Evolutionary conservation across 2,113 vertebrate genomes (phyloP).

Genomic region (Micromys minutus): DNA sequence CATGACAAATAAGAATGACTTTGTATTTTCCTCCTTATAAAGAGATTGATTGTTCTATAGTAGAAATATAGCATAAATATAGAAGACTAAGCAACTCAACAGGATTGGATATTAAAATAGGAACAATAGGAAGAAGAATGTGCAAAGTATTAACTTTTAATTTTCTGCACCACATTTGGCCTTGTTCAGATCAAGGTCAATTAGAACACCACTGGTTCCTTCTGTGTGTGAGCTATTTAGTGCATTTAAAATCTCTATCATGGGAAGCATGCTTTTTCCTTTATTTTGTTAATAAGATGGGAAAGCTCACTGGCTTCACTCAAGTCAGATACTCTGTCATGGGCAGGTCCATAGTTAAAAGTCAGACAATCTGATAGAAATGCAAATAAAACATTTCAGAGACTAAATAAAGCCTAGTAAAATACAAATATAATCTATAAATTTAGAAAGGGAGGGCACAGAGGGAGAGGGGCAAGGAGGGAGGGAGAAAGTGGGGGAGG

Average conservation of each 20-base stretch:
- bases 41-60: neutral
- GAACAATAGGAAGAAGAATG: neutral
- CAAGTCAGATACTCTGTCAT: neutral
- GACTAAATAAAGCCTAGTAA: neutral
- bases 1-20: constrained; percentile 23
- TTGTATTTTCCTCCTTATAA: constrained; percentile 16
- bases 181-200: constrained; percentile 9
- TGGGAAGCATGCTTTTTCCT: neutral
- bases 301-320: constrained; percentile 10
- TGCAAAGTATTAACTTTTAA: neutral
- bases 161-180: constrained; percentile 37
- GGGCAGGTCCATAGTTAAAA: constrained; percentile 43
- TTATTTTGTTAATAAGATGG: constrained; percentile 31
- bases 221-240: neutral
- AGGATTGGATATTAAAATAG: constrained; percentile 5
- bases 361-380: constrained; percentile 18
- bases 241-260: neutral
- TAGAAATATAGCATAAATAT: neutral
- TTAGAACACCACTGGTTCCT: neutral
- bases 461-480: too few relatives aligned
- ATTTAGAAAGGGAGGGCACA: neutral
- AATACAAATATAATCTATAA: neutral
- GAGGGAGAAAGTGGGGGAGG: too few relatives aligned
- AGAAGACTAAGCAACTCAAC: neutral
- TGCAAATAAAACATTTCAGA: neutral